A percentile compares a stretch with the other conserved stretches of the same genome.
These are phyloP conservation scores for Suricata suricatta DNA, from an alignment of 2,113 vertebrate genomes.

Conservation along the genomic window DNA sequence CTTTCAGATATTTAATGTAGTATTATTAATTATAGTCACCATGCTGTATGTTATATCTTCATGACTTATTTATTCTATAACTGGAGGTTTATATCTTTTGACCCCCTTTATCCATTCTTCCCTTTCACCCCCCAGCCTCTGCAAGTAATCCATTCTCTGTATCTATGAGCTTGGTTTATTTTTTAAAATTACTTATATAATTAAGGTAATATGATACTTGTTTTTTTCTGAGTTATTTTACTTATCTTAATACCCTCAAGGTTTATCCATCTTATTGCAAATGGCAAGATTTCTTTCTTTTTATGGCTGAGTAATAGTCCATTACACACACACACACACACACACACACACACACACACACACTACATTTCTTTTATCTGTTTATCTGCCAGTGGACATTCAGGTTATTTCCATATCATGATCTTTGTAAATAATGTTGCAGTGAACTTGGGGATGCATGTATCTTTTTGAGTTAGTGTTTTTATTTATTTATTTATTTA, in stretches of 20 bases:
- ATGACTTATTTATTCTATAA: not conserved
- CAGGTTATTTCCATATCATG: not conserved
- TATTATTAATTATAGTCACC: not conserved
- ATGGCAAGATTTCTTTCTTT: not conserved
- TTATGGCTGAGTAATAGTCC: not conserved
- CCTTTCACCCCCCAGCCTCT: not conserved
- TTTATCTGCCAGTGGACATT: not conserved
- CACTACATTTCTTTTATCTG: no score
- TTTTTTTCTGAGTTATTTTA: not conserved
- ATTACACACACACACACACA: not conserved
- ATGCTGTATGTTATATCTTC: not conserved
- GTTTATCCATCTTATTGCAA: not conserved
- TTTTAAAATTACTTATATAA: not conserved
- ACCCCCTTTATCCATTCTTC: not conserved
- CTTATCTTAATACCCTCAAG: not conserved
- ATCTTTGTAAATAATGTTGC: not conserved
- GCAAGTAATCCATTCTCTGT: not conserved
- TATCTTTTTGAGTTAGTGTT: not conserved
- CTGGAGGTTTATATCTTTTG: not conserved
- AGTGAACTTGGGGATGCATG: not conserved
- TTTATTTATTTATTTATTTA: not conserved
- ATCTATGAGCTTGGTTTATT: not conserved
- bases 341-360: no score
- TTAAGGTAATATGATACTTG: not conserved
- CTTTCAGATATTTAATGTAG: not conserved